Conservation (phyloP, 2,888 invertebrate genomes). For the Apocheima hispidaria region DNA sequence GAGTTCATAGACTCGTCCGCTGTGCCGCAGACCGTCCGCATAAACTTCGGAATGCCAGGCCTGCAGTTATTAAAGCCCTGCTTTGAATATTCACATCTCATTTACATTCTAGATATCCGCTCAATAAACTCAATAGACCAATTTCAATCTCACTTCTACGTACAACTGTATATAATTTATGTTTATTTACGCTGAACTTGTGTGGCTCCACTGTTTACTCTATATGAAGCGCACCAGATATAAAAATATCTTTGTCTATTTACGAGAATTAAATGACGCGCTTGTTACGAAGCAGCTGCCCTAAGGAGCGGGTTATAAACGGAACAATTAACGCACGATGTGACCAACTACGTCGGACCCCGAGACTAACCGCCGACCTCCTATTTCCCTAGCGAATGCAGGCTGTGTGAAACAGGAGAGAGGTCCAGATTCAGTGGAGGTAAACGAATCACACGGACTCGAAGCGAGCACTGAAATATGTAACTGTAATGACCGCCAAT, state of each 20-base stretch:
- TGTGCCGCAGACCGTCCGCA: conserved; percentile 20
- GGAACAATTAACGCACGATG: conserved; percentile 77
- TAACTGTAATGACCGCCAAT: conserved; percentile 82
- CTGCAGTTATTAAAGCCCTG: conserved; percentile 32
- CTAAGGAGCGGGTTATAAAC: conserved; percentile 80
- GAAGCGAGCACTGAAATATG: conserved; percentile 73
- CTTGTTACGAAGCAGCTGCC: conserved; percentile 83
- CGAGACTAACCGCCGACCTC: conserved; percentile 38
- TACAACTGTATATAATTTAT: conserved; percentile 51
- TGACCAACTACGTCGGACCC: conserved; percentile 61
- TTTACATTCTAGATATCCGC: conserved; percentile 37
- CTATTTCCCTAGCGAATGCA: conserved; percentile 39
- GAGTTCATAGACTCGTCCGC: conserved; percentile 18
- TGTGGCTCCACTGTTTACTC: conserved; percentile 75
- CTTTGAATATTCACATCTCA: conserved; percentile 34
- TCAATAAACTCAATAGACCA: conserved; percentile 26
- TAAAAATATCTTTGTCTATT: conserved; percentile 85
- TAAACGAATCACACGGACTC: conserved; percentile 66
- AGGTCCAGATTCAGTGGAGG: conserved; percentile 61
- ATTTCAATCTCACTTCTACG: conserved; percentile 27
- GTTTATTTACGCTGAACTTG: conserved; percentile 80
- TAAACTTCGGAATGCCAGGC: conserved; percentile 30
- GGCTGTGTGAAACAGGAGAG: conserved; percentile 46
- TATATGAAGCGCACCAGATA: conserved; percentile 74
- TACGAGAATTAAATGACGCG: conserved; percentile 82